phyloP scores from a whole-genome alignment of 2,797 vertebrate species.

The Emydoidea blandingii region DNA sequence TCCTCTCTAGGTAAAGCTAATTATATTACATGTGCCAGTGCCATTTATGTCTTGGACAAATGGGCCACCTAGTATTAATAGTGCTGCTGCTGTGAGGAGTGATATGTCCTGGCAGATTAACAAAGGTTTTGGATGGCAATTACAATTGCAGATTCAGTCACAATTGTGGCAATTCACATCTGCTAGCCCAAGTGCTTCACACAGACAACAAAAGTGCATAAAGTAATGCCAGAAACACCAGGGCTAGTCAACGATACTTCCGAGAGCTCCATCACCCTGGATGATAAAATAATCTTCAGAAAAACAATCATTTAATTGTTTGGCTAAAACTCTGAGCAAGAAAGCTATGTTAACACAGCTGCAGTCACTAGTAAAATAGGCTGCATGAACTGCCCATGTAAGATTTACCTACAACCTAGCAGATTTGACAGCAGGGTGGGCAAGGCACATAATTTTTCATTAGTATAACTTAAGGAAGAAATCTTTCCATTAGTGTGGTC shows the following conservation, averaged over 20 bases:
- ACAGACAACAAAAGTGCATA: not conserved
- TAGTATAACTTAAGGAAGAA: not conserved
- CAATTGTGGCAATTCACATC: not conserved
- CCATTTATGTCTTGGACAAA: not conserved
- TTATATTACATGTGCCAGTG: not conserved
- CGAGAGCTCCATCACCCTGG: not conserved
- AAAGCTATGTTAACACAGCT: not conserved
- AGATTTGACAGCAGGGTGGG: no score
- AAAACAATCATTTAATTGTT: not conserved
- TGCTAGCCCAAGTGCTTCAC: not conserved
- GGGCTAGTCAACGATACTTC: not conserved
- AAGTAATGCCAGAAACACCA: not conserved
- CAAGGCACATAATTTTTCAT: not conserved
- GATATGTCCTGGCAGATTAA: not conserved
- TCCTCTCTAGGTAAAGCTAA: not conserved
- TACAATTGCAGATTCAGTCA: not conserved
- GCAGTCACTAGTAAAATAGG: not conserved
- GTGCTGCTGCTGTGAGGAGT: not conserved
- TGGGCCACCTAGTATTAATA: not conserved
- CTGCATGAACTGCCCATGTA: not conserved
- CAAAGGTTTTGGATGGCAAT: not conserved
- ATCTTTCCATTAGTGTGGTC: not conserved
- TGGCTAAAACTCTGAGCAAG: not conserved
- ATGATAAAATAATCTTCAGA: not conserved
- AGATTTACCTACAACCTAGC: not conserved